phyloP scores from a whole-genome alignment of 2,797 vertebrate genomes.

The Oreochromis mossambicus region DNA sequence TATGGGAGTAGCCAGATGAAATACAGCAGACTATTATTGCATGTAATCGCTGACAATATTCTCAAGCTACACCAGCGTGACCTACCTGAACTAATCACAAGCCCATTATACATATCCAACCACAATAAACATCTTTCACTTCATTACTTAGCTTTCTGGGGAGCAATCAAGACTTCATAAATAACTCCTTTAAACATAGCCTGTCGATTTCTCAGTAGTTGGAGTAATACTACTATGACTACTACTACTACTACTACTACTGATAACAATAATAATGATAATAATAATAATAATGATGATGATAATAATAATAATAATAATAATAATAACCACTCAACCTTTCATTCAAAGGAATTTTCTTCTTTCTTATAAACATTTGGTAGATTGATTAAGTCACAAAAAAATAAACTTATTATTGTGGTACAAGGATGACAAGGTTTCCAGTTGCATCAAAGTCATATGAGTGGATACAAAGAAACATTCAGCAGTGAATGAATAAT shows the following conservation, averaged over 20 bases:
- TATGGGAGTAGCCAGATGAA: constrained; percentile 1
- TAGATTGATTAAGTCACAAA: background rate
- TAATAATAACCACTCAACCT: background rate
- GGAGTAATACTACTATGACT: background rate
- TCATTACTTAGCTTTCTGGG: constrained; percentile 11
- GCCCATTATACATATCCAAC: constrained; percentile 26
- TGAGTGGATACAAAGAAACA: background rate
- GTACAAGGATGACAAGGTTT: background rate
- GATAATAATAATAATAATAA: background rate
- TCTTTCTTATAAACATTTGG: background rate
- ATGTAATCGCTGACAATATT: constrained; percentile 30
- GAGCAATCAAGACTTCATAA: constrained; percentile 39
- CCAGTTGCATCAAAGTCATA: background rate
- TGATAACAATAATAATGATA: no score
- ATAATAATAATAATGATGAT: background rate
- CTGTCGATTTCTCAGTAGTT: background rate
- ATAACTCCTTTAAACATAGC: constrained; percentile 10
- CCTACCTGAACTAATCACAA: constrained; percentile 38
- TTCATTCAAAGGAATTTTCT: background rate
- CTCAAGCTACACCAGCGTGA: constrained; percentile 4
- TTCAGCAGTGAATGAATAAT: background rate
- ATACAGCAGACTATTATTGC: background rate
- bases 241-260: background rate
- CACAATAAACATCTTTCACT: constrained; percentile 23
- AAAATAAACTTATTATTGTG: background rate